Conservation (phyloP, 2,888 invertebrate species). For the Acrobasis repandana region DNA sequence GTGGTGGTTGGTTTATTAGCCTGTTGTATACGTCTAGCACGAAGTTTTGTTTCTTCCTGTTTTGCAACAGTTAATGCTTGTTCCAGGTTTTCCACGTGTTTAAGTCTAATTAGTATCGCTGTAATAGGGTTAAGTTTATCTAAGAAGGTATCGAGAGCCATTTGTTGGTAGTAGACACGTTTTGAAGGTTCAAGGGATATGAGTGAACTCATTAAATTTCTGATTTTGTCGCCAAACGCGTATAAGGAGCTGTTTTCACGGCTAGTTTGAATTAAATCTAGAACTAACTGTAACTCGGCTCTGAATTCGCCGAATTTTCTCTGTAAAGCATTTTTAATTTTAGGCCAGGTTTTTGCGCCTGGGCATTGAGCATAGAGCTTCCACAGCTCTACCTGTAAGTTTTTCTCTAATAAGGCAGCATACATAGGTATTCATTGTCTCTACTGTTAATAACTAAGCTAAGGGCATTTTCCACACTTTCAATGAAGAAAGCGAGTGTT, state of each 20-base stretch:
- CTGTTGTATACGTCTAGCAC: constrained; percentile 14
- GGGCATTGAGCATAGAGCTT: constrained; percentile 28
- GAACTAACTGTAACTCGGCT: constrained; percentile 31
- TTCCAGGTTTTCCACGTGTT: constrained; percentile 30
- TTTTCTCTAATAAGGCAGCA: constrained; percentile 37
- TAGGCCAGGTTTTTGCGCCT: constrained; percentile 25
- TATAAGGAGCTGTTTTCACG: constrained; percentile 26
- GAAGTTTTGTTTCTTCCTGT: constrained; percentile 34
- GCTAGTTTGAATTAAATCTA: constrained; percentile 28
- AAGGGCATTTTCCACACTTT: constrained; percentile 36
- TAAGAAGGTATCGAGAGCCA: constrained; percentile 32
- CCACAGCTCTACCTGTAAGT: constrained; percentile 31
- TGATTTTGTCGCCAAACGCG: constrained; percentile 29
- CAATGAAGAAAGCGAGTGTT: constrained; percentile 35
- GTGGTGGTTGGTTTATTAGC: constrained; percentile 3
- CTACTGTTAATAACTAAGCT: constrained; percentile 24
- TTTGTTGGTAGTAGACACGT: constrained; percentile 31
- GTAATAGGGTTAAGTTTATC: constrained; percentile 35
- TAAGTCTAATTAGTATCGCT: constrained; percentile 30
- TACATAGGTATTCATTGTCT: constrained; percentile 27
- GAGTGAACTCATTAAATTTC: constrained; percentile 18
- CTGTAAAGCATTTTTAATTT: constrained; percentile 29
- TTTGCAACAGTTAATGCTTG: constrained; percentile 35
- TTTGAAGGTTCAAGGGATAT: constrained; percentile 21
- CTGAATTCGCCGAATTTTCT: constrained; percentile 34